Evolutionary conservation across 2,113 vertebrate genomes (phyloP).

Genomic region (Ceyx melanurus): DNA sequence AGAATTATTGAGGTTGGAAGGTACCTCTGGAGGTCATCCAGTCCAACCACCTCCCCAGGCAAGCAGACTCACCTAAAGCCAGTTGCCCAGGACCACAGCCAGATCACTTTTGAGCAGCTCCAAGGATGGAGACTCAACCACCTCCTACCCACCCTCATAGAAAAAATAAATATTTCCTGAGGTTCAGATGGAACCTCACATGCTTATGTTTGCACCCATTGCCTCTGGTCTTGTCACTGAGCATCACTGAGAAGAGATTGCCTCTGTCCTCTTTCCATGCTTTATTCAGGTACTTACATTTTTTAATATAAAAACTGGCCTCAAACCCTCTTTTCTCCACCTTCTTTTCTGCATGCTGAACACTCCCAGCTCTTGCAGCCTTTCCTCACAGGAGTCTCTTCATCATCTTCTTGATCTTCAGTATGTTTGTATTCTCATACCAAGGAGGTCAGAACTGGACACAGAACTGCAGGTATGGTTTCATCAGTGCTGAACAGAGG

Average conservation of each 20-base stretch:
- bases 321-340: too few species aligned
- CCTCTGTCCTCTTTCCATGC: not conserved
- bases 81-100: not conserved
- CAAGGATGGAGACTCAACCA: not conserved
- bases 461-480: not conserved
- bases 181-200: not conserved
- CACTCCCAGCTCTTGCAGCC: not conserved
- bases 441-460: not conserved
- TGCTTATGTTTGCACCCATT: not conserved
- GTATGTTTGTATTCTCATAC: not conserved
- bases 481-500: not conserved
- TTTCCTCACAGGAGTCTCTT: not conserved
- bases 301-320: not conserved
- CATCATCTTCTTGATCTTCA: not conserved
- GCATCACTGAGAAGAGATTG: not conserved
- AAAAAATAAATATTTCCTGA: not conserved
- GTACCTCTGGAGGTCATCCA: not conserved
- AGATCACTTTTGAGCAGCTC: not conserved
- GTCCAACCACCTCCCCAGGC: not conserved
- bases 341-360: not conserved
- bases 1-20: not conserved
- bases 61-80: not conserved
- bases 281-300: not conserved
- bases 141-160: not conserved
- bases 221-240: not conserved